Percentiles rank a stretch among this genome's conserved stretches.
These are phyloP conservation scores for Macquaria ambigua DNA, from an alignment of 2,113 vertebrate species.

Conservation along the genomic window DNA sequence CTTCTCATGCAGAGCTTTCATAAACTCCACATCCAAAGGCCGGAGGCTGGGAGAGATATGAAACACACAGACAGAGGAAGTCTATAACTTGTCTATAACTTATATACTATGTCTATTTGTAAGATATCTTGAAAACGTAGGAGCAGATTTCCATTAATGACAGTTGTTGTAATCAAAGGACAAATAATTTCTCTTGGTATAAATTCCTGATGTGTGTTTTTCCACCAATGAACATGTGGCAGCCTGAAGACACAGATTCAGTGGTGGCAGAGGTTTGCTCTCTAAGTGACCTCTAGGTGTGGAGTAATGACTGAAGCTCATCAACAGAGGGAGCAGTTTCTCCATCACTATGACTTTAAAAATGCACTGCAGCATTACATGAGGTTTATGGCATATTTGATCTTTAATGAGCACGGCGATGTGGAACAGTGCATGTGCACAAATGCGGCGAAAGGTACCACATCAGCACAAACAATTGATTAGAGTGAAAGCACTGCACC, in stretches of 20 bases:
- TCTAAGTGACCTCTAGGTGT: background rate
- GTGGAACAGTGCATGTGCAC: slow-evolving; percentile 39
- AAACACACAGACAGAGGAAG: background rate
- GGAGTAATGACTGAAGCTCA: slow-evolving; percentile 6
- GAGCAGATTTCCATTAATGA: background rate
- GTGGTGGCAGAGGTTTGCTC: background rate
- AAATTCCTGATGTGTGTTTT: background rate
- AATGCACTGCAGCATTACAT: slow-evolving; percentile 38
- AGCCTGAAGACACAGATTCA: background rate
- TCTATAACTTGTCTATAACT: background rate
- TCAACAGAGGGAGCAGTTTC: slow-evolving; percentile 71
- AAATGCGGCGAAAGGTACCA: slow-evolving; percentile 24
- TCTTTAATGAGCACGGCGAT: slow-evolving; percentile 27
- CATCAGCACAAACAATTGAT: slow-evolving; percentile 49
- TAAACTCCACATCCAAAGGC: slow-evolving; percentile 97
- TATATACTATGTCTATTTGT: background rate
- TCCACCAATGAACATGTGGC: background rate
- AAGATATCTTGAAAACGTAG: background rate
- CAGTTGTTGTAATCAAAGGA: background rate
- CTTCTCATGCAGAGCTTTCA: slow-evolving; percentile 96
- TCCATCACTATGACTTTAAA: slow-evolving; percentile 11
- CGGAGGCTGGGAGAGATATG: slow-evolving; percentile 86
- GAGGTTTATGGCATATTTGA: slow-evolving; percentile 12
- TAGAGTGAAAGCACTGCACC: slow-evolving; percentile 33
- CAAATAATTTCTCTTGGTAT: background rate